Percentiles rank a stretch among this genome's conserved stretches.
Conservation (phyloP, 1,140 invertebrate species). For the Drosophila truncata region DNA sequence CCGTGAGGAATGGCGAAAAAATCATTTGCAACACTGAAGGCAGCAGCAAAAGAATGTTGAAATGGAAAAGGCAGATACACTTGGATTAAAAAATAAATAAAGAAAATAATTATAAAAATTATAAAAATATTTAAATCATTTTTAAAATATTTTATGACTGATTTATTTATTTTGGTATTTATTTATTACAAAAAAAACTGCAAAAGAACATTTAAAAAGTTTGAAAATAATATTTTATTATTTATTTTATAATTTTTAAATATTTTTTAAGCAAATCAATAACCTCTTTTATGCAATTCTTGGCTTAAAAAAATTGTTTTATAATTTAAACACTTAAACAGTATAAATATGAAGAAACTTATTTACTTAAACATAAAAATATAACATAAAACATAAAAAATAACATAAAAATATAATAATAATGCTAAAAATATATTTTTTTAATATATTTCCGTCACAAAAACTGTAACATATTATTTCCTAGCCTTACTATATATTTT, state of each 20-base stretch:
- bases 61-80: constrained; percentile 6
- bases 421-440: no score
- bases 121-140: background rate
- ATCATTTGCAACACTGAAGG: constrained; percentile 78
- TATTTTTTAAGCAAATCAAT: no score
- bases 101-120: background rate
- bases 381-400: no score
- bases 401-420: no score
- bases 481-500: background rate
- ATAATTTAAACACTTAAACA: no score
- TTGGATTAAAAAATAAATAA: background rate
- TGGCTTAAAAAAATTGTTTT: no score
- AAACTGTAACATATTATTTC: background rate
- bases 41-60: constrained; percentile 5
- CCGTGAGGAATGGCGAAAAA: constrained; percentile 51
- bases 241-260: no score
- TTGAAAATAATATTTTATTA: no score
- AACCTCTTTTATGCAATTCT: no score
- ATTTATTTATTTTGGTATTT: background rate
- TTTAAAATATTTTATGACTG: background rate
- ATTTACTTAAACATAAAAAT: no score
- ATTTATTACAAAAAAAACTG: background rate
- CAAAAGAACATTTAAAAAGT: background rate
- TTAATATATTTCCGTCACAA: no score
- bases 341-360: no score